A percentile compares a stretch with the other conserved stretches of the same genome.
Evolutionary conservation across 2,113 vertebrate species (phyloP).

Genomic region (Furnarius figulus): DNA sequence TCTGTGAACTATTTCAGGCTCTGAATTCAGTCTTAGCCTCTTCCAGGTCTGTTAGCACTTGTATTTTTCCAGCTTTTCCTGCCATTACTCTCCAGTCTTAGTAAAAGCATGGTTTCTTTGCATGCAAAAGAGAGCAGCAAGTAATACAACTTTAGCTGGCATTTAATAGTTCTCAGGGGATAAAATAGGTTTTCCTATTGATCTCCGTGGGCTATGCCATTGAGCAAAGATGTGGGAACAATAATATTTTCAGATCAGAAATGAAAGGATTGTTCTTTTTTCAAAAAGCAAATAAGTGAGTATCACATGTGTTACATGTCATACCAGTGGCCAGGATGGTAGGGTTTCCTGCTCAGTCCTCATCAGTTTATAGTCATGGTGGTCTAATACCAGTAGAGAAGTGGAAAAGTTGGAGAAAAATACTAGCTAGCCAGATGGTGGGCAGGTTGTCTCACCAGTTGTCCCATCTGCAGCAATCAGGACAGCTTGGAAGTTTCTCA

Average conservation of each 20-base stretch:
- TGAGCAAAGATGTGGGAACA: neutral
- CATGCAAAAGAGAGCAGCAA: neutral
- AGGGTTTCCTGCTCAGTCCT: neutral
- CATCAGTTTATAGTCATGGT: neutral
- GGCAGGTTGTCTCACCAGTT: neutral
- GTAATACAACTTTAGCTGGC: neutral
- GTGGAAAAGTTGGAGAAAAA: neutral
- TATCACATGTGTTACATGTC: neutral
- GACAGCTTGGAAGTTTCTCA: neutral
- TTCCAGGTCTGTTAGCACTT: neutral
- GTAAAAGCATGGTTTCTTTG: accelerated
- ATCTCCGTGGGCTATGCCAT: neutral
- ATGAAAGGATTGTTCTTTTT: neutral
- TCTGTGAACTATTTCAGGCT: neutral
- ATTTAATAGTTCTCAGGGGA: neutral
- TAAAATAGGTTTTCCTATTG: neutral
- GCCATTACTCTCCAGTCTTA: neutral
- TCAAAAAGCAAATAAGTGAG: neutral
- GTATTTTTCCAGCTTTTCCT: neutral
- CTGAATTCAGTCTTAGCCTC: neutral
- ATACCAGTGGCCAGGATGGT: neutral
- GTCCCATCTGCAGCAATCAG: neutral
- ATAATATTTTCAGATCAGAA: neutral
- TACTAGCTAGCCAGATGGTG: neutral
- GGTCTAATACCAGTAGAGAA: neutral